Evolutionary conservation across 1,140 invertebrate species (phyloP).

Genomic region (Drosophila persimilis): DNA sequence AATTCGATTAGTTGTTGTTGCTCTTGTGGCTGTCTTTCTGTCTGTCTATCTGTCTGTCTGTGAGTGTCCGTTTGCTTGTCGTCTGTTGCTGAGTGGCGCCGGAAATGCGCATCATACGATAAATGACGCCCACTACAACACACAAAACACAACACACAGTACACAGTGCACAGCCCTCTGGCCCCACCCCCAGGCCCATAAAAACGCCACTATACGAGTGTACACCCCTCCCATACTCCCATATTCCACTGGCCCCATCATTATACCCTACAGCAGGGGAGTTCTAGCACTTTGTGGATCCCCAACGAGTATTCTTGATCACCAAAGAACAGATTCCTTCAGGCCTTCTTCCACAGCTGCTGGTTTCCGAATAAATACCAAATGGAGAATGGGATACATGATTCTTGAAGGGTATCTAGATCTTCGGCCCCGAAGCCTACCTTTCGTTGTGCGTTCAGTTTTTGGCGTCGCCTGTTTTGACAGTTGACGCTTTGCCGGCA

Average conservation of each 20-base stretch:
- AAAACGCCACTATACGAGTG: neutral
- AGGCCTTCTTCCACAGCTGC: too few species aligned
- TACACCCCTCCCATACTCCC: too few species aligned
- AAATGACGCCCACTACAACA: constrained; percentile 53
- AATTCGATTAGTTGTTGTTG: constrained; percentile 37
- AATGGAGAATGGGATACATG: too few species aligned
- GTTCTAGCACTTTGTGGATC: neutral
- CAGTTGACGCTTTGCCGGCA: constrained; percentile 76
- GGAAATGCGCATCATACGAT: constrained; percentile 69
- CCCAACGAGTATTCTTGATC: too few species aligned
- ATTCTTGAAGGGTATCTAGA: too few species aligned
- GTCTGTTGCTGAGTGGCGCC: constrained; percentile 62
- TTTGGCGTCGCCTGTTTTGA: constrained; percentile 64
- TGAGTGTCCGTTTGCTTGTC: neutral
- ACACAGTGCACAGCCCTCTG: neutral
- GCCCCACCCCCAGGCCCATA: neutral
- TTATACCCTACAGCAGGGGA: neutral
- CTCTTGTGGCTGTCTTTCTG: constrained; percentile 7
- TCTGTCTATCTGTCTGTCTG: constrained; percentile 20
- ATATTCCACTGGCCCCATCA: too few species aligned
- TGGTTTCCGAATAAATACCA: too few species aligned
- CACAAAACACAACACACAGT: constrained; percentile 6
- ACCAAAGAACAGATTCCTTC: too few species aligned
- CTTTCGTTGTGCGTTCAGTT: constrained; percentile 17
- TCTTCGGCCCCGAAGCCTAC: neutral